phyloP scores from a whole-genome alignment of 2,113 vertebrate genomes.

The Dolichotis patagonum region DNA sequence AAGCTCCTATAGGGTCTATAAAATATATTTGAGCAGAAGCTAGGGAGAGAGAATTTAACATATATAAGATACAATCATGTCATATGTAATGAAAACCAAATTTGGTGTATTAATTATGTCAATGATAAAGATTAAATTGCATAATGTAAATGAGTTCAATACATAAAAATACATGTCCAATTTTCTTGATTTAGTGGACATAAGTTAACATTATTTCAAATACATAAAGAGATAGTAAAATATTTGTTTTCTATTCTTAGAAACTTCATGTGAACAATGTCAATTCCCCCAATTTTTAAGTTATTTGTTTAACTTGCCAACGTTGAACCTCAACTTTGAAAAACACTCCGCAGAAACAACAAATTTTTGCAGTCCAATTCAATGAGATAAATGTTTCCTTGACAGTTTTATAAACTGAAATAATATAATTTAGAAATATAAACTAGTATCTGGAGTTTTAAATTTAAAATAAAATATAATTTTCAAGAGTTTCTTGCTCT shows the following conservation, averaged over 20 bases:
- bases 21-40: neutral
- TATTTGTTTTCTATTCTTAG: neutral
- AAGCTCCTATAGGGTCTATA: neutral
- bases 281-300: neutral
- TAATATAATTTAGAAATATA: neutral
- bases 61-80: neutral
- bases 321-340: neutral
- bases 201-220: constrained; percentile 5
- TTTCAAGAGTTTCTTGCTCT: neutral
- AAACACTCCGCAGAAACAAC: neutral
- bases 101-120: neutral
- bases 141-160: neutral
- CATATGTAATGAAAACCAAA: constrained; percentile 13
- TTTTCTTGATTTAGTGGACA: neutral
- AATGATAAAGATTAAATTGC: neutral
- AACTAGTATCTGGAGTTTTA: neutral
- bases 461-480: neutral
- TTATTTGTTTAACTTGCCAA: neutral
- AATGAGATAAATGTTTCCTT: neutral
- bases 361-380: neutral
- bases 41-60: neutral
- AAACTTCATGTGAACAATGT: neutral
- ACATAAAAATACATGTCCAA: neutral
- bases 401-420: neutral
- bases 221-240: neutral